Base-by-base conservation (phyloP, 2,888 invertebrate species). In the Tipula vernalis region DNA sequence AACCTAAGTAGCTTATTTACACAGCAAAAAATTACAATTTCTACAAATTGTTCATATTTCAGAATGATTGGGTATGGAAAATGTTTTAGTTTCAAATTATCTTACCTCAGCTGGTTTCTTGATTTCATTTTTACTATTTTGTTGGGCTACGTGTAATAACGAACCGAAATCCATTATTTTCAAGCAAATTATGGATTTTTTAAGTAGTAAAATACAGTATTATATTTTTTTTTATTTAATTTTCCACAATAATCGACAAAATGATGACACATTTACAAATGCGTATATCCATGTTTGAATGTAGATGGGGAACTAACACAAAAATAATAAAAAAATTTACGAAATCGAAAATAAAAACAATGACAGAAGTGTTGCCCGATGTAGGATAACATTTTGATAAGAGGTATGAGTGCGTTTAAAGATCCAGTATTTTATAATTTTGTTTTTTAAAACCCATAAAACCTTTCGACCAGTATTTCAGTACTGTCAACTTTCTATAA, bases 101-200 rank as follows among this genome's bases (percentile, higher is more conserved):
- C 87, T 89, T 89, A 92, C 92, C 89, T 90, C 90, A 83, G 88
- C 86, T 87, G 88, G 89, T 89, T 90, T 91, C 71, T 89, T 42
- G 41, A 84, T 39, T 44, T 86, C 88, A 85, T 87, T 89, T 88
- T 91, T 90, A 87, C 92, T 93, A 89, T 95, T 95, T 90, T 93
- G 93, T 88, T 94, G 93, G 1, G 95, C 95, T 86, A 92, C 93
- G 89, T 93, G 93, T 87, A 95, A 89, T 86, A 95, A 89, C 12
- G 93, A 91, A 85, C 93, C 93, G 89, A 95, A 95, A 92, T 95
- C 94, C 95, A 95, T 91, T 87, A 88, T 88, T 85, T 42, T 41
- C 5, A 85, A n/a, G n/a, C 10, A 42, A 85, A 42, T 85, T 39
- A 39, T 42, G 15, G 41, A 41, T n/a, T 42, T 18, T 42, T 42